Conservation (phyloP, 2,797 vertebrate genomes). For the Artibeus lituratus region DNA sequence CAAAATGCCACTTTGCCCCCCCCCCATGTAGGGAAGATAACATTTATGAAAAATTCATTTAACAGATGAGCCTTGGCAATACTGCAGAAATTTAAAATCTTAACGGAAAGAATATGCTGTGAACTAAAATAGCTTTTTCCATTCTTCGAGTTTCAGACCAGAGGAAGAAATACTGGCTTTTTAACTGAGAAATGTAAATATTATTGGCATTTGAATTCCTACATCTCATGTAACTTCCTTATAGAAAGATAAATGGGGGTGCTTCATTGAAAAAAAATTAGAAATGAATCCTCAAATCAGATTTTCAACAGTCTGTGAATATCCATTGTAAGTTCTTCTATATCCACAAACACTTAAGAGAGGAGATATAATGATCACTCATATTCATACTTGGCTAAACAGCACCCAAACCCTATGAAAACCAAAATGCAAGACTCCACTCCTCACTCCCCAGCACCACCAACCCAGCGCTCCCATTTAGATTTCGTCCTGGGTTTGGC, state of each 20-base stretch:
- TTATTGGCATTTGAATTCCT: neutral
- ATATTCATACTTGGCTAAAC: neutral
- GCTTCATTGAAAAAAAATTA: neutral
- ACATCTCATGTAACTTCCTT: neutral
- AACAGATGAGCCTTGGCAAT: neutral
- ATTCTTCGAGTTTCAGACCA: neutral
- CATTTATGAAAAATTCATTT: slow-evolving; percentile 28
- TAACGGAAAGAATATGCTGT: neutral
- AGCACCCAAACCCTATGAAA: neutral
- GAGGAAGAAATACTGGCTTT: neutral
- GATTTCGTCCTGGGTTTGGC: neutral
- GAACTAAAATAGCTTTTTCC: neutral
- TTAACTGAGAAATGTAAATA: neutral
- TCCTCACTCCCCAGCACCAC: too few relatives aligned
- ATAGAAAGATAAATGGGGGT: neutral
- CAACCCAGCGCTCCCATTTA: neutral
- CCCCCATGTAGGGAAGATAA: neutral
- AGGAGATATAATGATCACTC: neutral
- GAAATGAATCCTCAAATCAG: neutral
- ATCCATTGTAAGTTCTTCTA: neutral
- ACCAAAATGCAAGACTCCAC: neutral
- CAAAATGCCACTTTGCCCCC: neutral
- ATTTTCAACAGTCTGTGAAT: neutral
- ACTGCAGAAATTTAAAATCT: neutral
- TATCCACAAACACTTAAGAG: neutral